phyloP scores from a whole-genome alignment of 2,888 invertebrate species.

The Limnephilus rhombicus region DNA sequence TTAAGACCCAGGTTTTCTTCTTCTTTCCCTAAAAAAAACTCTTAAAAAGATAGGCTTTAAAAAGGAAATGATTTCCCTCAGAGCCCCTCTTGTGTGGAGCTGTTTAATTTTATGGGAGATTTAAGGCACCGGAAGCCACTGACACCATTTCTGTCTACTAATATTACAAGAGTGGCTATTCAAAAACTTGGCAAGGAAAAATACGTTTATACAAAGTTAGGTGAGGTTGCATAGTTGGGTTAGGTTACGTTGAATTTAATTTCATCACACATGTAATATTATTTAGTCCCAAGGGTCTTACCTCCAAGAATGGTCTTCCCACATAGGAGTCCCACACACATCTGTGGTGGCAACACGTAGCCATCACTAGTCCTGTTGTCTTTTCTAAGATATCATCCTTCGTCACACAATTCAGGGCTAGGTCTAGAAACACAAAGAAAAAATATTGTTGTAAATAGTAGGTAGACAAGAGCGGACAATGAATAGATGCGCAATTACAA shows the following conservation, averaged over 20 bases:
- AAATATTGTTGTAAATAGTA: not conserved
- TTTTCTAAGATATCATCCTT: conserved; percentile 71
- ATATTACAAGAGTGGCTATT: not conserved
- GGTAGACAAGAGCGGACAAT: not conserved
- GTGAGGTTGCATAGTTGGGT: not conserved
- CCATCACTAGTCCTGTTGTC: conserved; percentile 83
- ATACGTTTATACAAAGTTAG: not conserved
- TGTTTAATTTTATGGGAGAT: no score
- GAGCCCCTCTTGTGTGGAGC: no score
- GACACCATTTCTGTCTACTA: no score
- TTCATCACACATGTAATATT: not conserved
- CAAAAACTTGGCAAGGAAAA: not conserved
- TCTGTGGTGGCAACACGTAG: conserved; percentile 94
- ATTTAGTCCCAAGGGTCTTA: conserved; percentile 60
- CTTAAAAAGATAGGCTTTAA: no score
- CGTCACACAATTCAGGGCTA: conserved; percentile 83
- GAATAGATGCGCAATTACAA: not conserved
- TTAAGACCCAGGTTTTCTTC: no score
- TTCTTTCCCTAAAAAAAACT: no score
- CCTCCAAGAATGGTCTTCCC: conserved; percentile 80
- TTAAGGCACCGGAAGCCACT: no score
- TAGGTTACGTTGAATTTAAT: not conserved
- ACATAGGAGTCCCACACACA: conserved; percentile 85
- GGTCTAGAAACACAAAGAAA: conserved; percentile 76
- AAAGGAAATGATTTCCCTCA: not conserved